Conservation (phyloP, 2,888 invertebrate genomes). For the Beris chalybata region DNA sequence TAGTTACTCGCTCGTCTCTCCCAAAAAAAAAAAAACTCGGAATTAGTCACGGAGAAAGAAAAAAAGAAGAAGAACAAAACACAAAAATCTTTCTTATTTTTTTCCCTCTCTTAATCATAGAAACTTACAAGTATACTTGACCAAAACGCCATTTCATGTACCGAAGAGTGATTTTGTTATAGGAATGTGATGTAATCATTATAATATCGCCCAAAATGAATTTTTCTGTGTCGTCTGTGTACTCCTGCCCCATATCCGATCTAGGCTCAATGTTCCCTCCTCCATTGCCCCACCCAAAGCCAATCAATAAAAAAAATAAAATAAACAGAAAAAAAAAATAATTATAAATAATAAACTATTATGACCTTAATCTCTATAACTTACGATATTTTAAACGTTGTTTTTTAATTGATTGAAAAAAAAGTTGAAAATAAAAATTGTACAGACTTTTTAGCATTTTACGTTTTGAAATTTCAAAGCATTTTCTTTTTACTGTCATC, state of each 20-base stretch:
- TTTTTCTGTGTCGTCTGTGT: constrained; percentile 20
- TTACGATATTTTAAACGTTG: no score
- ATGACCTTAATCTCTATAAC: no score
- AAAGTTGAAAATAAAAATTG: no score
- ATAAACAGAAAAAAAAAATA: no score
- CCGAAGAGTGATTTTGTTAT: constrained; percentile 29
- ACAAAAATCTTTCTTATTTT: constrained; percentile 63
- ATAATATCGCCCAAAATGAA: constrained; percentile 14
- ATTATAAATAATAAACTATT: no score
- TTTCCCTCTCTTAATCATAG: not conserved
- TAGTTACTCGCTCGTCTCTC: constrained; percentile 40
- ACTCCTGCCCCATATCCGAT: not conserved
- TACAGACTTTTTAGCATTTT: no score
- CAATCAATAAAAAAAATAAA: no score
- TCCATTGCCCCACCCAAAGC: no score
- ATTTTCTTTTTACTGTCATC: no score
- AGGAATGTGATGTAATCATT: constrained; percentile 26
- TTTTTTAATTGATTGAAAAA: no score
- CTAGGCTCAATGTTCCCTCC: not conserved
- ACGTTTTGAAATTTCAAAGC: no score
- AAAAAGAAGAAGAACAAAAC: constrained; percentile 53
- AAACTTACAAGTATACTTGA: constrained; percentile 1
- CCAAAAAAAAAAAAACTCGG: no score
- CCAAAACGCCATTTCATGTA: constrained; percentile 31
- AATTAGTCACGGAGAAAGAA: constrained; percentile 41